Conservation (phyloP, 2,113 vertebrate genomes). For the Parotia lawesii region DNA sequence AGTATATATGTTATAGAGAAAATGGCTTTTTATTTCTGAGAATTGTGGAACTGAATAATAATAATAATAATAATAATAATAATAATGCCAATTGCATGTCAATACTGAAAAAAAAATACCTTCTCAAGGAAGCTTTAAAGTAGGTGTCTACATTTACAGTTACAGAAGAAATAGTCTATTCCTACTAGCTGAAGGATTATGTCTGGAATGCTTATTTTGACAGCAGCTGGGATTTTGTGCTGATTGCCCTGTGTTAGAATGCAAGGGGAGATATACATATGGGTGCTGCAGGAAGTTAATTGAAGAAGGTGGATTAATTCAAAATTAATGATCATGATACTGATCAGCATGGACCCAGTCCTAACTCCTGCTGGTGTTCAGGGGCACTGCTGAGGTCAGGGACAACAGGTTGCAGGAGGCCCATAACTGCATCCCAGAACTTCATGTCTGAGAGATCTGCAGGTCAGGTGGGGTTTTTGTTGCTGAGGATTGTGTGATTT, state of each 20-base stretch:
- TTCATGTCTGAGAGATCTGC: neutral
- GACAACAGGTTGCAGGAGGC: neutral
- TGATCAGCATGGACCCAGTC: neutral
- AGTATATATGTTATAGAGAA: neutral
- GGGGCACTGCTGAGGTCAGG: neutral
- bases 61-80: neutral
- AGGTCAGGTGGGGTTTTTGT: neutral
- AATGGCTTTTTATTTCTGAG: neutral
- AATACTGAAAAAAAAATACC: neutral
- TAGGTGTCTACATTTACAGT: neutral
- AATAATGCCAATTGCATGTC: neutral
- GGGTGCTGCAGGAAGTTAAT: neutral
- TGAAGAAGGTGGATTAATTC: neutral
- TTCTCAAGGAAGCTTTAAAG: neutral
- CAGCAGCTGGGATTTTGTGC: neutral
- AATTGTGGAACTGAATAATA: neutral
- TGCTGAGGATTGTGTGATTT: neutral
- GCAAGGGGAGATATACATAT: neutral
- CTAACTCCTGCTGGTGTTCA: neutral
- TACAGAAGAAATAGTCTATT: neutral
- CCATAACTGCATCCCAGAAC: neutral
- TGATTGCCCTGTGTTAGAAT: neutral
- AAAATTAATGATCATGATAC: rapidly evolving
- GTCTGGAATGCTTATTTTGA: neutral
- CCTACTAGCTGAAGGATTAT: neutral